Conservation (phyloP, 2,888 invertebrate genomes). For the Alviniconcha strummeri region DNA sequence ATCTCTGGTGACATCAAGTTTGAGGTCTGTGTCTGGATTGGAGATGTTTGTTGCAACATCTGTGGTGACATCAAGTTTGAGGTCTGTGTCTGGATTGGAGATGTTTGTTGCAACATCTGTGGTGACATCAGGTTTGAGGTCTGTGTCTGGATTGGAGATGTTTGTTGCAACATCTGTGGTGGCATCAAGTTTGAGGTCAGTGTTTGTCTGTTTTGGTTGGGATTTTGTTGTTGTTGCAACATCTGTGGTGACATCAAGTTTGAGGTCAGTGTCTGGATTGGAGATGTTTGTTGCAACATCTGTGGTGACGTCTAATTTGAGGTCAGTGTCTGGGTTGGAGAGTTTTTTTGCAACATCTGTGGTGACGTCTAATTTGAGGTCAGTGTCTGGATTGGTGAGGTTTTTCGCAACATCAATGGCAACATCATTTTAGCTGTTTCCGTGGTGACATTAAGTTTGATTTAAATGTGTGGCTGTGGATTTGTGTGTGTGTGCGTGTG, state of each 20-base stretch:
- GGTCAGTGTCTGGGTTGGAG: constrained; percentile 49
- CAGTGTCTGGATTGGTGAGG: constrained; percentile 33
- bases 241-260: constrained; percentile 90
- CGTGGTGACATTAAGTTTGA: constrained; percentile 89
- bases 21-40: constrained; percentile 56
- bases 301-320: constrained; percentile 89
- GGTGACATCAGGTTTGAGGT: constrained; percentile 86
- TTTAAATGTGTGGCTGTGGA: constrained; percentile 47
- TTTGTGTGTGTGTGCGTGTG: background rate
- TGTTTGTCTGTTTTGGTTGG: background rate
- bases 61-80: constrained; percentile 77
- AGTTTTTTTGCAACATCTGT: constrained; percentile 79
- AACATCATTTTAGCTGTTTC: constrained; percentile 82
- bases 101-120: constrained; percentile 80
- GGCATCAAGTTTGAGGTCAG: constrained; percentile 83
- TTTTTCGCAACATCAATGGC: constrained; percentile 85
- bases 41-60: constrained; percentile 66
- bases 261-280: constrained; percentile 56
- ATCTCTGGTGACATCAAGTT: constrained; percentile 90
- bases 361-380: constrained; percentile 86
- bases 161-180: constrained; percentile 84
- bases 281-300: constrained; percentile 79
- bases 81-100: background rate
- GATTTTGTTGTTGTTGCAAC: constrained; percentile 74
- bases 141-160: constrained; percentile 29